Evolutionary conservation across 2,113 vertebrate species (phyloP).

Genomic region (Himantopus leucocephalus): DNA sequence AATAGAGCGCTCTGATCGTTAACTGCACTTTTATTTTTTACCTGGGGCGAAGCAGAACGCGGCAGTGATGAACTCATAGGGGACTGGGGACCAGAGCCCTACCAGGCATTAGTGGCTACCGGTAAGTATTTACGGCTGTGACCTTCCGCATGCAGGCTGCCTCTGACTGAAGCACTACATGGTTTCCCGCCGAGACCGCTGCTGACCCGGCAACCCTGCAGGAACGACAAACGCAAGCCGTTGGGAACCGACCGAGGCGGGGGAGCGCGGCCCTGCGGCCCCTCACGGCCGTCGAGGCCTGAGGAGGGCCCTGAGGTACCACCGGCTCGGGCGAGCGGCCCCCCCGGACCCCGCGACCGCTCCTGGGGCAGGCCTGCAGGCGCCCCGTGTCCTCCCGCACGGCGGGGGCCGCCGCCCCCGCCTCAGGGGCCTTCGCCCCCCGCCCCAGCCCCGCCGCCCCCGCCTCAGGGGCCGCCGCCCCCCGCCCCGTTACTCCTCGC

Average conservation of each 20-base stretch:
- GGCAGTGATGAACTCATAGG: constrained; percentile 6
- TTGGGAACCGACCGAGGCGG: accelerated
- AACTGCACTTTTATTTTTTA: background rate
- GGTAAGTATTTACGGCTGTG: background rate
- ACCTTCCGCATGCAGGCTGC: background rate
- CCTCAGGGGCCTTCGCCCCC: background rate
- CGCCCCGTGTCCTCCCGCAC: no score
- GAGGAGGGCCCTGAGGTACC: background rate
- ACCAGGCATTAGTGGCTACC: background rate
- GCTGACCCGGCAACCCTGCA: background rate
- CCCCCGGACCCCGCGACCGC: no score
- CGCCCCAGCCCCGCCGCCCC: no score
- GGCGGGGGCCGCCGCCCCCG: no score
- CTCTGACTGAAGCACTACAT: accelerated
- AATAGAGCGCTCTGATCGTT: accelerated
- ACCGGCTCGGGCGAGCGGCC: no score
- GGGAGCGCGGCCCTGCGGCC: background rate
- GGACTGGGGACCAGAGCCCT: background rate
- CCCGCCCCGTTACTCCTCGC: background rate
- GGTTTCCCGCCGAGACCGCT: background rate
- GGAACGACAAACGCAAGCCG: background rate
- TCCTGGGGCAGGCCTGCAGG: no score
- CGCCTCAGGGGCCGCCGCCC: background rate
- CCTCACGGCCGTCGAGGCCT: background rate
- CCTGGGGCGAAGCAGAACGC: background rate